Evolutionary conservation across 1,140 invertebrate species (phyloP).

Genomic region (Aricia agestis): DNA sequence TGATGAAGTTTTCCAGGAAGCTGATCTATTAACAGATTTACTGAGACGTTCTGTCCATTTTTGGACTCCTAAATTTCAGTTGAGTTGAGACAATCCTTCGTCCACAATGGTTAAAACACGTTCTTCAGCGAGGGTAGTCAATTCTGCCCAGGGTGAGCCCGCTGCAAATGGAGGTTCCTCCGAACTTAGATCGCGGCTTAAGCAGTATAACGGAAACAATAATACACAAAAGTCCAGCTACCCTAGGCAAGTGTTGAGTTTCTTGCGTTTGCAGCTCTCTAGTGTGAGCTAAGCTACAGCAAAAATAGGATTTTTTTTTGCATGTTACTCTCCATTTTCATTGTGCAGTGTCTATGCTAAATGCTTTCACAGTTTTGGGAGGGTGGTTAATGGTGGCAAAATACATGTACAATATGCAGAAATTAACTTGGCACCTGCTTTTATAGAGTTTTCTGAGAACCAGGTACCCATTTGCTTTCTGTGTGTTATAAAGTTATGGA

Average conservation of each 20-base stretch:
- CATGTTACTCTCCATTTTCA: not conserved
- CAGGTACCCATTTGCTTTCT: too few relatives aligned
- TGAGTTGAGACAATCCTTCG: constrained; percentile 68
- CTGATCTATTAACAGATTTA: constrained; percentile 46
- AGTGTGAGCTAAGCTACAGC: constrained; percentile 37
- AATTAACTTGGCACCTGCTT: not conserved
- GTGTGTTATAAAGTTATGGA: too few relatives aligned
- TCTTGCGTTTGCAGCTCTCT: constrained; percentile 46
- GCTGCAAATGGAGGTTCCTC: constrained; percentile 65
- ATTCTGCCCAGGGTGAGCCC: constrained; percentile 52
- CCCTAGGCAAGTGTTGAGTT: constrained; percentile 61
- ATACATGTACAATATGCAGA: not conserved
- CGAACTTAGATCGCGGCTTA: constrained; percentile 65
- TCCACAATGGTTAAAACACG: constrained; percentile 76
- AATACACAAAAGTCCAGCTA: constrained; percentile 54
- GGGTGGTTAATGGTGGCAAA: not conserved
- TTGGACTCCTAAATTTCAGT: constrained; percentile 70
- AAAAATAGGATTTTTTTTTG: constrained; percentile 1
- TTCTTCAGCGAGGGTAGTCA: constrained; percentile 72
- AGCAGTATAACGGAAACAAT: constrained; percentile 57
- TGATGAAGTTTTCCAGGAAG: constrained; percentile 70
- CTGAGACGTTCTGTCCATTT: constrained; percentile 61
- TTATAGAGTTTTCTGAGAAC: too few relatives aligned
- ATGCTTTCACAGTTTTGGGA: not conserved
- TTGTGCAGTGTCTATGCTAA: not conserved